Base-by-base conservation (phyloP, 2,888 invertebrate genomes). In the Acutogordius australiensis region DNA sequence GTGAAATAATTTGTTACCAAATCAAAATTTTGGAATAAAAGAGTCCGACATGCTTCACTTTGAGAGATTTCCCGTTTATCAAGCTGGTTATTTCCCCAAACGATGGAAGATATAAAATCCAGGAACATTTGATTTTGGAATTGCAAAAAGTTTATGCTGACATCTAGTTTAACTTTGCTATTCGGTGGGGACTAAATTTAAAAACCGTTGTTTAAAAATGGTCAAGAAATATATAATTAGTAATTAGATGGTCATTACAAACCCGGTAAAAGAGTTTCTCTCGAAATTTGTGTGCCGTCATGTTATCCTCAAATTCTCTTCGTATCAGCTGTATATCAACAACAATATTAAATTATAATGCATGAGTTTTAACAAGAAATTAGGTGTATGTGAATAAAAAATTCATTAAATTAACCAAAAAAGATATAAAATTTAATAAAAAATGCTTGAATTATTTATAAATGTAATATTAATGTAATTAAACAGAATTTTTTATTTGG, bases 241-340 rank as follows among this genome's bases (percentile, higher is more conserved):
- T 37, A 37, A 37, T 37, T 13, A 37, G 8, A 13, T 8, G 37
- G 37, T 13, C 8, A 13, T 18, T 18, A 13, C 4, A 51, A 4
- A 51, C 51, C 51, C 23, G 26, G 28, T 2, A 62, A 57, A 63
- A 2, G 8, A 62, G 4, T 23, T 18, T 57, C n/a, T 27, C 21
- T 30, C 1, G 30, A 61, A 1, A 51, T 63, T 61, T 29, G 21
- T 61, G 45, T 26, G 1, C 27, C 23, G 29, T 28, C n/a, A 51
- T 4, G 23, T 51, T 51, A 4, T 51, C 51, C 23, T 51, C 51
- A 23, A 21, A 51, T 21, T 51, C 51, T 51, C 23, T 51, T 23
- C 26, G 13, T 26, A 51, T 26, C 8, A 51, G 8, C 51, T 51
- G 4, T 21, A 51, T 23, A 51, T n/a, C n/a, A n/a, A n/a, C n/a